These are phyloP conservation scores for Artibeus lituratus DNA, from an alignment of 2,797 vertebrate genomes.

Conservation along the genomic window DNA sequence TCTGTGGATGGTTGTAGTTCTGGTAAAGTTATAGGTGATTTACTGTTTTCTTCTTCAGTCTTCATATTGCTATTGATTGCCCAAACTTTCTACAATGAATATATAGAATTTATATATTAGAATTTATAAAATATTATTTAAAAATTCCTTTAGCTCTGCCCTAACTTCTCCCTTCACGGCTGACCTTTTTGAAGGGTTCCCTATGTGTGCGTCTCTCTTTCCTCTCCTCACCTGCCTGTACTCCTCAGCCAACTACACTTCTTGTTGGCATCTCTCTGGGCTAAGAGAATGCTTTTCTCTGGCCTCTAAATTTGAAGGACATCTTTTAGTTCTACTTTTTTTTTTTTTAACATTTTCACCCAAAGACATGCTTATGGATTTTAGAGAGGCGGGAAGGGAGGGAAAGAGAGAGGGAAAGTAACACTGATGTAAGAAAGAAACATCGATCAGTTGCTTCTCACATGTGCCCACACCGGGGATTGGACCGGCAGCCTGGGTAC, in stretches of 20 bases:
- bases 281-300: background rate
- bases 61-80: background rate
- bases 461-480: too few relatives aligned
- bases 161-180: background rate
- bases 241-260: background rate
- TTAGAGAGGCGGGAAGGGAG: too few relatives aligned
- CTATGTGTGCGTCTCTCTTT: background rate
- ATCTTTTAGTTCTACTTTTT: background rate
- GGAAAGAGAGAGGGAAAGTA: too few relatives aligned
- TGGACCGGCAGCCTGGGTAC: too few relatives aligned
- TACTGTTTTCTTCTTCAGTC: background rate
- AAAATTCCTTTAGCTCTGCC: background rate
- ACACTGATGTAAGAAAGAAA: too few relatives aligned
- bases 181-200: background rate
- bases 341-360: too few relatives aligned
- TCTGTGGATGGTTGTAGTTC: background rate
- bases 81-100: background rate
- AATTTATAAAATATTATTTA: background rate
- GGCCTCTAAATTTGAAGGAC: background rate
- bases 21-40: background rate
- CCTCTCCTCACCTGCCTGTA: background rate
- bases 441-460: too few relatives aligned
- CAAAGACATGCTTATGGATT: too few relatives aligned
- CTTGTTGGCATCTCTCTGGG: fast-evolving
- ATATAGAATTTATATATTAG: background rate